phyloP scores from a whole-genome alignment of 2,797 vertebrate genomes.

The Triplophysa bombifrons region DNA sequence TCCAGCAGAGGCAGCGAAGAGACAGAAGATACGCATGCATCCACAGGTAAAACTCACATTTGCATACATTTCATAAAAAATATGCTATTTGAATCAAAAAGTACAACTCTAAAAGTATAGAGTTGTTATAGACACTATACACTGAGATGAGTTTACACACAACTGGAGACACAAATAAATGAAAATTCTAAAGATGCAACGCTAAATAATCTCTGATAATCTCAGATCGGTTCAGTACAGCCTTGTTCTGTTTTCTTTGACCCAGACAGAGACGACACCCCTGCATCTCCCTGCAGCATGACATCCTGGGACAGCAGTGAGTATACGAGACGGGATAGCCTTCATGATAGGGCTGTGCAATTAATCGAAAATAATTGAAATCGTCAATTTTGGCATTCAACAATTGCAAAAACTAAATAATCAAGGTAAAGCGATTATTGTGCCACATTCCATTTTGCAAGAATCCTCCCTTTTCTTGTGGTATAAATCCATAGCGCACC shows the following conservation, averaged over 20 bases:
- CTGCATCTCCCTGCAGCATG: conserved; percentile 77
- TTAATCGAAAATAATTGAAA: too few species aligned
- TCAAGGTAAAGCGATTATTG: too few species aligned
- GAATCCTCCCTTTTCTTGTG: too few species aligned
- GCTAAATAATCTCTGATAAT: neutral
- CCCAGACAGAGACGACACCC: conserved; percentile 76
- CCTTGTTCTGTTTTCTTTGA: conserved; percentile 32
- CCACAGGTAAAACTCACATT: conserved; percentile 70
- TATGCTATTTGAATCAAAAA: neutral
- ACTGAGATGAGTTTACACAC: neutral
- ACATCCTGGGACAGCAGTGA: conserved; percentile 83
- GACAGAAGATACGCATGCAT: conserved; percentile 66
- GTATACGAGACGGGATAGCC: conserved; percentile 49
- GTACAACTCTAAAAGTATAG: neutral
- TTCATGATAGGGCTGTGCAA: too few species aligned
- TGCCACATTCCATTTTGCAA: too few species aligned
- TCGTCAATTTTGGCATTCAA: too few species aligned
- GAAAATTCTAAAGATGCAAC: neutral
- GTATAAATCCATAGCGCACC: too few species aligned
- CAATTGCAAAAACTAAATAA: too few species aligned
- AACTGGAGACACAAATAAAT: neutral
- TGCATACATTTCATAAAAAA: too few species aligned
- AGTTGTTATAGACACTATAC: neutral
- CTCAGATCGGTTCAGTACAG: neutral
- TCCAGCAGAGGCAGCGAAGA: conserved; percentile 73